A percentile compares a stretch with the other conserved stretches of the same genome.
phyloP scores from a whole-genome alignment of 2,797 vertebrate species.

The Propithecus perrieri region DNA sequence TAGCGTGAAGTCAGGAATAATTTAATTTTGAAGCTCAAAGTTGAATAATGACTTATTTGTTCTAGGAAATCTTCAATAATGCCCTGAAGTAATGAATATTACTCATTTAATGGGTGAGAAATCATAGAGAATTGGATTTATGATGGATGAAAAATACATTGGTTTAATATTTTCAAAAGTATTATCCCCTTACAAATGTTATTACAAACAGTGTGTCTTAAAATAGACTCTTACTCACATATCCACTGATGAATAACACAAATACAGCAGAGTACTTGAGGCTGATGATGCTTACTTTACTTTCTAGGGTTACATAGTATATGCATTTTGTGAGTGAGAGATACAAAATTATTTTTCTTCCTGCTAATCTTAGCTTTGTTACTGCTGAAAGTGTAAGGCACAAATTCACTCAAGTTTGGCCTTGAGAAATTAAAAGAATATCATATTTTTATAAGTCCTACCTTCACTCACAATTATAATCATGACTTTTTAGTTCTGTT shows the following conservation, averaged over 20 bases:
- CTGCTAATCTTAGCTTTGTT: constrained; percentile 57
- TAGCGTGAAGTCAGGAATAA: constrained; percentile 36
- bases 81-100: constrained; percentile 41
- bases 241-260: constrained; percentile 55
- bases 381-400: background rate
- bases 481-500: background rate
- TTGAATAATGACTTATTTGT: constrained; percentile 65
- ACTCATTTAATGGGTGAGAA: constrained; percentile 29
- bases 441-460: background rate
- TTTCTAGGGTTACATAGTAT: constrained; percentile 5
- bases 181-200: constrained; percentile 62
- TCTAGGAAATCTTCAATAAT: constrained; percentile 57
- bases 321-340: constrained; percentile 50
- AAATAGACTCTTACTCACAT: constrained; percentile 67
- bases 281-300: constrained; percentile 31
- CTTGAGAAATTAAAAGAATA: constrained; percentile 41
- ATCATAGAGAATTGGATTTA: constrained; percentile 49
- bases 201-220: constrained; percentile 42
- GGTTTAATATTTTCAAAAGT: constrained; percentile 50
- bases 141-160: constrained; percentile 59
- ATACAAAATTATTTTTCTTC: constrained; percentile 49
- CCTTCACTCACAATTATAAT: background rate
- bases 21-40: constrained; percentile 44
- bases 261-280: constrained; percentile 52
- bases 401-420: constrained; percentile 38